Base-by-base conservation (phyloP, 2,113 vertebrate species). In the Chamaea fasciata region DNA sequence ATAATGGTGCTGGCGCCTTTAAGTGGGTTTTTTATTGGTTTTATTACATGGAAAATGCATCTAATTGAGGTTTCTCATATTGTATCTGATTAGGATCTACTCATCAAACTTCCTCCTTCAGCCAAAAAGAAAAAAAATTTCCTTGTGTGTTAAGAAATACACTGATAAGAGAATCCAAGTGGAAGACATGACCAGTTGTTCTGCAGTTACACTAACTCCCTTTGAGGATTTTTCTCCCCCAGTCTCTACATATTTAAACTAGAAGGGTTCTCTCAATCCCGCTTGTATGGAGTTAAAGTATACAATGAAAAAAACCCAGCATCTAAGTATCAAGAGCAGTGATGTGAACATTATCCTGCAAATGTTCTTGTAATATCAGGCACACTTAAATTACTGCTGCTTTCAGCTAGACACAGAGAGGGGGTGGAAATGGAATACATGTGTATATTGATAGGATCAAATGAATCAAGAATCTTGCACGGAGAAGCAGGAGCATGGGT, bases 21-120 rank as follows among this genome's bases (percentile, higher is more conserved):
- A 90, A 92, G 64, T 83, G 60, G 7, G 6, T 60, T 62, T 93
- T 92, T 93, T 87, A 95, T 84, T 90, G 42, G 41, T 60, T 93
- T 96, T 80, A 87, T 87, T 92, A 85, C 62, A 79, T 0, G 10
- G 75, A 96, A 97, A 95, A 95, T 78, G 57, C 41, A 85, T 83
- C 86, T 94, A 92, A 96, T 93, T 9, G 41, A 94, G 41, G 71
- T 41, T 88, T 93, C 83, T 90, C 27, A 9, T 81, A 59, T 22
- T 90, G 55, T 90, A 84, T 87, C 75, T 87, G 56, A 94, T 87
- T 75, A 73, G 39, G 52, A 86, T 59, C 91, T 86, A 75, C 67
- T 33, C 22, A 81, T 56, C 56, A 68, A 22, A 75, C 26, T n/a
- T 67, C 41, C 41, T 60, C 76, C 67, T 91, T 74, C 15, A 83